Evolutionary conservation across 2,888 invertebrate species (phyloP), one percentile per base, ranked within the genome.

Genomic region (Pherbina coryleti): DNA sequence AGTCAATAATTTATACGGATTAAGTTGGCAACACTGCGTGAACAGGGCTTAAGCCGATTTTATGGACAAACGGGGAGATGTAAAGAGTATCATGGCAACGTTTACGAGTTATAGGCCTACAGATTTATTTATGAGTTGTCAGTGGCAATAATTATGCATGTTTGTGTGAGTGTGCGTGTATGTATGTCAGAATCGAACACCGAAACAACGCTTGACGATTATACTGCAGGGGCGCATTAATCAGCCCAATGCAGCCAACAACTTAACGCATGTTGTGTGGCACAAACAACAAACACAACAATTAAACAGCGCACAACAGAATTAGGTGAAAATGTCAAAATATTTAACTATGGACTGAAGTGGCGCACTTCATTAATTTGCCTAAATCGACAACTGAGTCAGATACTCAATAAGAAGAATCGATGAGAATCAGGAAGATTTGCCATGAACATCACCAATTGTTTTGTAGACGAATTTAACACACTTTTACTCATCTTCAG

Each of bases 1-100:
- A 60, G 60, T 60, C 60, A 60, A 60, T 60, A 60, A 60, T 60
- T 60, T 60, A 60, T 60, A 28, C 28, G n/a, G 28, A 60, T 60
- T 60, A 60, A 60, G 60, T 60, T 60, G 60, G 60, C 60, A 60
- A 60, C 28, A 60, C 28, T 60, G 60, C 28, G 60, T 60, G 44
- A 3, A 31, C 2, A 25, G 60, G 28, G 60, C 3, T 60, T 60
- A 60, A 60, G 60, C 60, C 5, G 28, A 60, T 60, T 28, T n/a
- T n/a, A n/a, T n/a, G n/a, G n/a, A 2, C n/a, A 25, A 8, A 1
- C 60, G 17, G 60, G 55, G 22, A 60, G 8, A 5, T 5, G 14
- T 25, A 3, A 14, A 22, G 2, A 28, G 28, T 14, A 60, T 60
- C 17, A 28, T 8, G 28, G 28, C 28, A 60, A 28, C 17, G 28